A percentile compares a stretch with the other conserved stretches of the same genome.
phyloP scores from a whole-genome alignment of 2,888 invertebrate species.

The Spatulosminthurus flaviceps region DNA sequence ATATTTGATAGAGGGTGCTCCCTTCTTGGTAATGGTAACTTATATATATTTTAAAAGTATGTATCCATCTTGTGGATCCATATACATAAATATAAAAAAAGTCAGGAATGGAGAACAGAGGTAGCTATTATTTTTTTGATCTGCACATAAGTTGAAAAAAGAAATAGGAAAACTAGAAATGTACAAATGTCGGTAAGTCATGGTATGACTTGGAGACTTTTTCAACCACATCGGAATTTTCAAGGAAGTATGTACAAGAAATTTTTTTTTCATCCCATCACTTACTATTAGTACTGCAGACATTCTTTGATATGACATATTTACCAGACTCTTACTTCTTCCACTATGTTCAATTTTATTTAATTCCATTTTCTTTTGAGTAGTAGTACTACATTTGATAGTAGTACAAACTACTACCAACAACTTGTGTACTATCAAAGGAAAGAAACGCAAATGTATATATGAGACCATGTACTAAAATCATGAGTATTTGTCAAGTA shows the following conservation, averaged over 20 bases:
- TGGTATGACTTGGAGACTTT: conserved; percentile 18
- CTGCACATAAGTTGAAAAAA: not conserved
- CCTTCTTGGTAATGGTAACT: too few species aligned
- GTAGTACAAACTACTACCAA: too few species aligned
- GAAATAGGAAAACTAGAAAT: not conserved
- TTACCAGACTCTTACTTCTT: conserved; percentile 18
- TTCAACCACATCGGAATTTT: conserved; percentile 13
- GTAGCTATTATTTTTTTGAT: not conserved
- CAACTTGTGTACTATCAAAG: too few species aligned
- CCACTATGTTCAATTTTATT: conserved; percentile 24
- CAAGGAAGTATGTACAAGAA: not conserved
- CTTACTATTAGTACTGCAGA: not conserved
- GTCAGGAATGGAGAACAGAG: not conserved
- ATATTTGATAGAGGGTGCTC: too few species aligned
- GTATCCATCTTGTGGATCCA: too few species aligned
- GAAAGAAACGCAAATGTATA: too few species aligned
- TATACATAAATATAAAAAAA: too few species aligned
- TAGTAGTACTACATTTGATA: too few species aligned
- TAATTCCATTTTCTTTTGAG: conserved; percentile 27
- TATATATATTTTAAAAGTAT: too few species aligned
- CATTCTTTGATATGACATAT: conserved; percentile 31
- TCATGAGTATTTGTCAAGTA: too few species aligned
- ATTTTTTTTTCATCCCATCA: not conserved
- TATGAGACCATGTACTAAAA: too few species aligned
- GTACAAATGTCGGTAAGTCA: conserved; percentile 4